These are phyloP conservation scores for Rhynchophorus ferrugineus DNA, from an alignment of 1,140 invertebrate species.

Conservation along the genomic window DNA sequence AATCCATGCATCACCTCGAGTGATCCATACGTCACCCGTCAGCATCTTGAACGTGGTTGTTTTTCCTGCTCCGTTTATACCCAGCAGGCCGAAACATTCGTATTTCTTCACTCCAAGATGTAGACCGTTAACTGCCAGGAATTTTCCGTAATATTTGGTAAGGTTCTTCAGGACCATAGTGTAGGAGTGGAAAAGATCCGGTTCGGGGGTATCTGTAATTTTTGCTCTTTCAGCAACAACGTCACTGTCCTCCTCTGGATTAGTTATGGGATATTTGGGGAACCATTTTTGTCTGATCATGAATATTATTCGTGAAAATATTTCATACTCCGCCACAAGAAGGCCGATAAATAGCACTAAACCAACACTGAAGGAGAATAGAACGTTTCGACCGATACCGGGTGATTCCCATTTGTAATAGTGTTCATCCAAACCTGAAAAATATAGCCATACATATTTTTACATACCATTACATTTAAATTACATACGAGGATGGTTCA, in stretches of 20 bases:
- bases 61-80: slow-evolving; percentile 72
- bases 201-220: slow-evolving; percentile 29
- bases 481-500: background rate
- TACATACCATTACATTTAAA: background rate
- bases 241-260: slow-evolving; percentile 40
- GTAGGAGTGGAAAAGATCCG: slow-evolving; percentile 29
- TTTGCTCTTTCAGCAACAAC: slow-evolving; percentile 42
- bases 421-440: slow-evolving; percentile 42
- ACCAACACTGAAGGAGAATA: slow-evolving; percentile 38
- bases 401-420: slow-evolving; percentile 46
- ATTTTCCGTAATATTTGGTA: slow-evolving; percentile 60
- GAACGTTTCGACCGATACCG: slow-evolving; percentile 44
- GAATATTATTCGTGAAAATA: slow-evolving; percentile 41
- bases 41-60: slow-evolving; percentile 86
- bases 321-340: slow-evolving; percentile 43
- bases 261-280: slow-evolving; percentile 14
- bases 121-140: slow-evolving; percentile 65
- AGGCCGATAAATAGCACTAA: slow-evolving; percentile 40
- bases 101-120: slow-evolving; percentile 50
- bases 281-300: slow-evolving; percentile 16
- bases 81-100: slow-evolving; percentile 87
- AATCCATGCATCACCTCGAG: slow-evolving; percentile 35
- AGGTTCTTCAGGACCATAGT: slow-evolving; percentile 46
- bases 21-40: slow-evolving; percentile 68
- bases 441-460: slow-evolving; percentile 1